Evolutionary conservation across 30 jellyfish, hydroid and myxozoan genomes (phyloP), one percentile per base, ranked within the genome.

Genomic region (Cassiopea xamachana): DNA sequence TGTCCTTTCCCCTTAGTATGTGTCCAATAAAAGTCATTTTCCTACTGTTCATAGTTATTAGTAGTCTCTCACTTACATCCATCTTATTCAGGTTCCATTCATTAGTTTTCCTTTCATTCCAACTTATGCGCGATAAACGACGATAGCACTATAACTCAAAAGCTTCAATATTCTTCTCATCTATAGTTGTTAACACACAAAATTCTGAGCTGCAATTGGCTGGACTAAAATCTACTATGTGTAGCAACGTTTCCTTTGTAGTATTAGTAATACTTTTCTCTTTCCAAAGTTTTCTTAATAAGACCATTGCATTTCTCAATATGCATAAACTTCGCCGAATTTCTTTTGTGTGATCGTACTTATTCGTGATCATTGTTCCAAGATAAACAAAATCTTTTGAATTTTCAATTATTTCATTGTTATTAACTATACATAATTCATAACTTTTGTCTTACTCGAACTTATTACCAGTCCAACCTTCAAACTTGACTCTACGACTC

Each of bases 91-190:
- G 92, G 15, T 69, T 72, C 47, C 59, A 81, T 18, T 83, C 92
- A 71, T 83, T 60, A 47, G 86, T 84, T 84, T 73, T 73, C 86
- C 46, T 84, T 72, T 84, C 92, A 14, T 86, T 70, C 86, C 92
- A 84, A 82, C 92, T 73, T 16, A 84, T 72, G 60, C 92, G 70
- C 3, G 73, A 62, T n/a, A 84, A 44, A n/a, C 87, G 79, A 19
- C 80, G 46, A 55, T 2, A 84, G 62, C 92, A 84, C 92, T 79
- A 84, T 45, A 48, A 72, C 10, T 71, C 80, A 58, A 84, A 71
- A 1, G 77, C 60, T 10, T 70, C 61, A 19, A 71, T 27, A 27
- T 27, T 51, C 68, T 84, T 73, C 86, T 16, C 58, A 84, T 84
- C 86, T 10, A 2, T 6, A 10, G 49, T 50, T 73, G 72, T 84